Base-by-base conservation (phyloP, 2,888 invertebrate genomes). In the Arctia plantaginis region DNA sequence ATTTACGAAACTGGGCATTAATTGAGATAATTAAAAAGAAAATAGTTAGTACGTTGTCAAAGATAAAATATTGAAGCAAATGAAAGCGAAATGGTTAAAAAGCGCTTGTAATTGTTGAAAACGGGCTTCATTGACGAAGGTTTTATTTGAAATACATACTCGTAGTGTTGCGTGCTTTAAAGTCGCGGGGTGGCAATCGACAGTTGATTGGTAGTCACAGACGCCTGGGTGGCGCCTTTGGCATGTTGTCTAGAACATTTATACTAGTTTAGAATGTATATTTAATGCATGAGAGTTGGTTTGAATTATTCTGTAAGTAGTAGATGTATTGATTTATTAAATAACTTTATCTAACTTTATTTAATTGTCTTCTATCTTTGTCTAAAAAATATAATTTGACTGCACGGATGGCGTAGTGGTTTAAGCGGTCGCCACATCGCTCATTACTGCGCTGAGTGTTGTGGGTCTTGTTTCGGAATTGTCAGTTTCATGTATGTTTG, bases 221-320 rank as follows among this genome's bases (percentile, higher is more conserved):
- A 85, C 91, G 91, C 82, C 92, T 78, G 67, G 27, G 27, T 76
- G 93, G 89, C 93, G 92, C 92, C 91, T 66, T 44, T 66, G 71
- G 69, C 72, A n/a, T 77, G 78, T 75, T 85, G 76, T 85, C 81
- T 85, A 77, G 81, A 82, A 85, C 69, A 77, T 71, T 33, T 55
- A 18, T 18, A 20, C 3, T 23, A 27, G 44, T 44, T 66, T 44
- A 3, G 10, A n/a, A 15, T 6, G 27, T 27, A 27, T 66, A 41
- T 39, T 39, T 39, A 39, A 66, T 66, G 23, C 27, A 59, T 27
- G 8, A 59, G n/a, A 59, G n/a, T 59, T 59, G 23, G n/a, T 59
- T 27, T 51, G 3, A 67, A 44, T 66, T 44, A 27, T 30, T 18
- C 20, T 18, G 18, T 47, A 47, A 6, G 18, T 47, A 47, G 3